These are phyloP conservation scores for Habroteleia sp. DNA, from an alignment of 2,888 invertebrate species.

Conservation along the genomic window DNA sequence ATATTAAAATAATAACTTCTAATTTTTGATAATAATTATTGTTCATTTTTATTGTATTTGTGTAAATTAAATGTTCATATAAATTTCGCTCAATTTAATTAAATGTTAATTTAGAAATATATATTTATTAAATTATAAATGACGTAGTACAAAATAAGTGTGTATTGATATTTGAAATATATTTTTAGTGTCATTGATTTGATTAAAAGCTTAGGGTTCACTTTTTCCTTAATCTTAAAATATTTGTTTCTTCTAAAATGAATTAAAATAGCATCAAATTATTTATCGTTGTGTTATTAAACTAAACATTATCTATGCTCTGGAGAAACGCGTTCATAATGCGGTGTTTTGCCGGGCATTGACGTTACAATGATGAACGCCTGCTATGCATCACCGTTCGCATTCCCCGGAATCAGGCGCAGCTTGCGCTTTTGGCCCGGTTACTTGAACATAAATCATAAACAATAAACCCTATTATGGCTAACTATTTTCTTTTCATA, in stretches of 20 bases:
- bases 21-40: no score
- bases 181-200: no score
- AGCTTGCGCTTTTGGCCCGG: slow-evolving; percentile 62
- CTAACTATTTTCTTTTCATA: slow-evolving; percentile 43
- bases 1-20: no score
- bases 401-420: slow-evolving; percentile 57
- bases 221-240: no score
- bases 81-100: no score
- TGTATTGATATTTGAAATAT: no score
- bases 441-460: slow-evolving; percentile 58
- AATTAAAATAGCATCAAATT: slow-evolving; percentile 27
- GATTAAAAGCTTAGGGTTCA: no score
- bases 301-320: slow-evolving; percentile 49
- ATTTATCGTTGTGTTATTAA: slow-evolving; percentile 52
- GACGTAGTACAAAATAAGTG: no score
- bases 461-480: slow-evolving; percentile 57
- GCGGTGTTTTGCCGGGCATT: slow-evolving; percentile 54
- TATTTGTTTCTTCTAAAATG: background rate
- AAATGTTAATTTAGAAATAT: no score
- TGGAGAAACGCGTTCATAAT: slow-evolving; percentile 48
- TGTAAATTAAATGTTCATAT: no score
- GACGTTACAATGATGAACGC: slow-evolving; percentile 61
- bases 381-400: slow-evolving; percentile 51
- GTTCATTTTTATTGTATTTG: no score
- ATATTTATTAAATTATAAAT: no score